Evolutionary conservation across 2,797 vertebrate genomes (phyloP).

Genomic region (Neostethus bicornis): DNA sequence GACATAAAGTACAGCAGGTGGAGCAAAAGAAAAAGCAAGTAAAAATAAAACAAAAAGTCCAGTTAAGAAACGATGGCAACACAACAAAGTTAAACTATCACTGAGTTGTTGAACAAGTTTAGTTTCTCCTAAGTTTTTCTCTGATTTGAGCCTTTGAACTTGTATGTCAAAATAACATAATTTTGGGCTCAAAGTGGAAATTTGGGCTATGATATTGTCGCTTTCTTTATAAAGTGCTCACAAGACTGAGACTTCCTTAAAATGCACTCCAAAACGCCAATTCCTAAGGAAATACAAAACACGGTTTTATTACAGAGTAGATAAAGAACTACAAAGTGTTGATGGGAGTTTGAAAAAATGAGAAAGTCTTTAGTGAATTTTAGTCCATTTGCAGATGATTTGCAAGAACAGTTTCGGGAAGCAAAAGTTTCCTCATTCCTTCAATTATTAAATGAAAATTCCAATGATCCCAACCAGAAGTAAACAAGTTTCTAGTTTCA

Average conservation of each 20-base stretch:
- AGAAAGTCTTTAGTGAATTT: neutral
- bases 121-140: no score
- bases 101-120: slow-evolving; percentile 10
- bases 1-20: neutral
- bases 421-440: neutral
- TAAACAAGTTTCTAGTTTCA: neutral
- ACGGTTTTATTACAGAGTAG: no score
- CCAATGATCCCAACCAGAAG: neutral
- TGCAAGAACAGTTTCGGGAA: neutral
- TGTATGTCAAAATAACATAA: neutral
- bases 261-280: no score
- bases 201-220: neutral
- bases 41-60: neutral
- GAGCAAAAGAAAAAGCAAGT: neutral
- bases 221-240: no score
- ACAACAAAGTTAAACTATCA: slow-evolving; percentile 8
- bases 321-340: neutral
- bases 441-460: neutral
- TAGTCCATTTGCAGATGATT: neutral
- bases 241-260: no score
- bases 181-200: neutral
- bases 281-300: no score
- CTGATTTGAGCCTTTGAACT: slow-evolving; percentile 7
- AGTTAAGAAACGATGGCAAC: neutral
- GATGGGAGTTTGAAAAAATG: neutral